These are phyloP conservation scores for Chaenodraco wilsoni DNA, from an alignment of 2,797 vertebrate genomes.

Conservation along the genomic window DNA sequence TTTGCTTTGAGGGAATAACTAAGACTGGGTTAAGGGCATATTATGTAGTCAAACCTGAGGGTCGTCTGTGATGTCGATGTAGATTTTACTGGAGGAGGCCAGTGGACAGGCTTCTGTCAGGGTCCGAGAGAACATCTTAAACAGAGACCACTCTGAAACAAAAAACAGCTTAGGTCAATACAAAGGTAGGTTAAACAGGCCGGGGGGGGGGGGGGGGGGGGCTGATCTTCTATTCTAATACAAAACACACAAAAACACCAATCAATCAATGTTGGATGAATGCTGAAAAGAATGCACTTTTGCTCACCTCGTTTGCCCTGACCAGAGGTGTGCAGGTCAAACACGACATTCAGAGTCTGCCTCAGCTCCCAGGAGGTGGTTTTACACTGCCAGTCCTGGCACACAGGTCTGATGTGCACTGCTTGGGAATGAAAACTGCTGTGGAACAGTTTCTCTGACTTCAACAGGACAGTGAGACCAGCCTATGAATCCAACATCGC, in stretches of 20 bases:
- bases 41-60: constrained; percentile 82
- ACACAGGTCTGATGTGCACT: constrained; percentile 93
- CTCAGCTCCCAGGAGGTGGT: constrained; percentile 93
- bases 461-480: constrained; percentile 93
- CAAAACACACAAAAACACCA: background rate
- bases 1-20: background rate
- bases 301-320: constrained; percentile 91
- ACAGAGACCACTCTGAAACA: constrained; percentile 94
- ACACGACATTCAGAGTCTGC: constrained; percentile 94
- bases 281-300: background rate
- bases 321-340: constrained; percentile 90
- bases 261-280: background rate
- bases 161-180: background rate
- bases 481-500: constrained; percentile 80
- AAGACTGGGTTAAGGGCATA: background rate
- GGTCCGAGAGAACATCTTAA: constrained; percentile 97
- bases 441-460: constrained; percentile 96
- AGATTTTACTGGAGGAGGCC: constrained; percentile 93
- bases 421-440: constrained; percentile 96
- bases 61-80: constrained; percentile 91
- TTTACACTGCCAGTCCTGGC: constrained; percentile 89
- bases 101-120: constrained; percentile 94
- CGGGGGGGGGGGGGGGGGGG: no score
- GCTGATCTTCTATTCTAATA: background rate
- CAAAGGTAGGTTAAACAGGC: constrained; percentile 13